A percentile compares a stretch with the other conserved stretches of the same genome.
phyloP scores from a whole-genome alignment of 2,888 invertebrate species.

The Spodoptera exigua region DNA sequence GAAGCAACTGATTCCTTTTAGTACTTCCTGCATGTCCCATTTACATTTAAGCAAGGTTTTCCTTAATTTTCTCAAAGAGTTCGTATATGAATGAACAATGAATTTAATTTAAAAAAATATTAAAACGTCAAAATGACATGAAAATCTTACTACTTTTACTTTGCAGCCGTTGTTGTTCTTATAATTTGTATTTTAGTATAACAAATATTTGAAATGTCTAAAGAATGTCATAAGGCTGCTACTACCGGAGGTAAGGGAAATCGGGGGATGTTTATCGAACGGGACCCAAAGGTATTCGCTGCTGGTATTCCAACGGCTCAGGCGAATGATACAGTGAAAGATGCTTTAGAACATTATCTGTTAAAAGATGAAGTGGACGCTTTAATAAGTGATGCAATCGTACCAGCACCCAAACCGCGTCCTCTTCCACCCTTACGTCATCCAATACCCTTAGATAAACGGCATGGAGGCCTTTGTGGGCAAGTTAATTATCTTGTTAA shows the following conservation, averaged over 20 bases:
- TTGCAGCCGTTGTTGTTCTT: conserved; percentile 4
- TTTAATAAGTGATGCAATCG: conserved; percentile 75
- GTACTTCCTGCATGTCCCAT: too few relatives aligned
- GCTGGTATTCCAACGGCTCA: conserved; percentile 79
- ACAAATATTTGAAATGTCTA: conserved; percentile 64
- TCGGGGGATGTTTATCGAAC: conserved; percentile 76
- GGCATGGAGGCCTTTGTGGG: conserved; percentile 70
- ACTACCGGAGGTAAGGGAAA: conserved; percentile 83
- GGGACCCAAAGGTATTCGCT: conserved; percentile 77
- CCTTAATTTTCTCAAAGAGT: too few relatives aligned
- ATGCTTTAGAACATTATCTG: conserved; percentile 74
- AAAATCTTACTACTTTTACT: conserved; percentile 15
- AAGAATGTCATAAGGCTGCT: conserved; percentile 72
- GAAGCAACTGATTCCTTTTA: conserved; percentile 9
- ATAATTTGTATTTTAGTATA: conserved; percentile 1
- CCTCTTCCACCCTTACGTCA: conserved; percentile 72
- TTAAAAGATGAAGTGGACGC: conserved; percentile 80
- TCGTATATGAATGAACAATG: too few relatives aligned
- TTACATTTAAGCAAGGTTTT: too few relatives aligned
- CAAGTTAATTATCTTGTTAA: conserved; percentile 69
- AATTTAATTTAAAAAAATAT: too few relatives aligned
- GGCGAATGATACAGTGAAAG: conserved; percentile 66
- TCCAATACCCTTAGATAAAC: conserved; percentile 70
- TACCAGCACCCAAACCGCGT: conserved; percentile 69
- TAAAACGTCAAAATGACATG: too few relatives aligned